Conservation (phyloP, 2,113 vertebrate genomes). For the Ariopsis seemanni region DNA sequence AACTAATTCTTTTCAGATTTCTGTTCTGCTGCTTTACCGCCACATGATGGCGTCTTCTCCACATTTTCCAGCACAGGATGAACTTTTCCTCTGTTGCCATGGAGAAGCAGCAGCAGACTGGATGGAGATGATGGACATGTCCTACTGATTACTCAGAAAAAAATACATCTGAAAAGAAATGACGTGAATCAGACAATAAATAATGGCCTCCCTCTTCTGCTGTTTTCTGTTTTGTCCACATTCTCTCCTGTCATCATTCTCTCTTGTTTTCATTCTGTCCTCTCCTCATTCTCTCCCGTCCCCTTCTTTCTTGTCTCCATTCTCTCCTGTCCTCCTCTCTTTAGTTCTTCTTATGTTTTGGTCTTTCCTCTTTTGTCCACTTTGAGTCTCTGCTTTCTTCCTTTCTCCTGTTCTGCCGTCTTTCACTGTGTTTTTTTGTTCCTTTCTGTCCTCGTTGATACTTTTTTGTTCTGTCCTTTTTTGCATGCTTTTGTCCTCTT, state of each 20-base stretch:
- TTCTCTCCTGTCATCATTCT: background rate
- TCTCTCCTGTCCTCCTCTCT: slow-evolving; percentile 10
- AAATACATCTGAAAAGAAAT: background rate
- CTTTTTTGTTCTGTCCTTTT: background rate
- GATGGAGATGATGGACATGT: slow-evolving; percentile 21
- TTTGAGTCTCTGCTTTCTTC: background rate
- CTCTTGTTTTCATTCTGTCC: background rate
- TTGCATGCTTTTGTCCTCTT: background rate
- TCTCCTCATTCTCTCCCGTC: background rate
- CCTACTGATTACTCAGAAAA: background rate
- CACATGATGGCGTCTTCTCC: slow-evolving; percentile 52
- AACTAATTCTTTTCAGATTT: background rate
- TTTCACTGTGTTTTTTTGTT: background rate
- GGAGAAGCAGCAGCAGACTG: background rate
- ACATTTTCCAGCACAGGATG: slow-evolving; percentile 1
- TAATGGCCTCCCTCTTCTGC: background rate
- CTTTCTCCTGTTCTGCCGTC: background rate
- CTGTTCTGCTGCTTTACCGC: slow-evolving; percentile 5
- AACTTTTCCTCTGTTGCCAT: background rate
- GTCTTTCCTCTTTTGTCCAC: background rate
- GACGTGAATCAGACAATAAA: slow-evolving; percentile 13
- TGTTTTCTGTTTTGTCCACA: background rate
- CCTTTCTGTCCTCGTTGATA: too few species aligned
- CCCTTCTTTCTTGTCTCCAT: background rate
- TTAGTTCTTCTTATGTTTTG: background rate